A percentile compares a stretch with the other conserved stretches of the same genome.
These are phyloP conservation scores for Eueides isabella DNA, from an alignment of 1,140 invertebrate genomes.

Conservation along the genomic window DNA sequence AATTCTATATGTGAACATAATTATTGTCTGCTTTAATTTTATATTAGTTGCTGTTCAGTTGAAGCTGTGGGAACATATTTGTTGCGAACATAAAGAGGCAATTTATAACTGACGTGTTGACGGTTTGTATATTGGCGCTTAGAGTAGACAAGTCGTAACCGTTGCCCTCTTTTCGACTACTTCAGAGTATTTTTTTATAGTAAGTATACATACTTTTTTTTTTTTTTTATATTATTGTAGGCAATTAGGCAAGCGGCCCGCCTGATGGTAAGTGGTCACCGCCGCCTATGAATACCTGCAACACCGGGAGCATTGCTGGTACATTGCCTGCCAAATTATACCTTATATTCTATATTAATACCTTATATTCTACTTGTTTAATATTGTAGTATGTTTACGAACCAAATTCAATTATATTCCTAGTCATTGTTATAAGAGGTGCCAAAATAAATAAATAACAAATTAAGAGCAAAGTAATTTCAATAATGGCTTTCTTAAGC, in stretches of 20 bases:
- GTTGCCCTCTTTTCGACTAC: conserved; percentile 5
- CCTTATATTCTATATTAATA: conserved; percentile 17
- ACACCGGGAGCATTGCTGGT: too few relatives aligned
- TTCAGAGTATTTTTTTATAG: conserved; percentile 2
- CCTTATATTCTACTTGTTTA: neutral
- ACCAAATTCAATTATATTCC: neutral
- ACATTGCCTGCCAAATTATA: too few relatives aligned
- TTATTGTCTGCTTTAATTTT: conserved; percentile 2
- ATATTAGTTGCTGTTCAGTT: neutral
- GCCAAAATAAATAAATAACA: too few relatives aligned
- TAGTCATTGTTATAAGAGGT: neutral
- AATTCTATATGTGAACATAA: neutral
- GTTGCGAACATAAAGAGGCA: conserved; percentile 27
- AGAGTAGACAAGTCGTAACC: conserved; percentile 24
- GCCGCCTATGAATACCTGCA: too few relatives aligned
- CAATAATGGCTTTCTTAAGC: too few relatives aligned
- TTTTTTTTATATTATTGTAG: too few relatives aligned
- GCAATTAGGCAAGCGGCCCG: too few relatives aligned
- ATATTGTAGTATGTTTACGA: neutral
- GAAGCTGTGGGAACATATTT: conserved; percentile 17
- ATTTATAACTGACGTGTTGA: conserved; percentile 28
- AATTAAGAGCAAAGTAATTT: too few relatives aligned
- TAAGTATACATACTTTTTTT: too few relatives aligned
- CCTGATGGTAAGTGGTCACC: too few relatives aligned
- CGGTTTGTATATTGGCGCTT: conserved; percentile 27